Evolutionary conservation across 2,797 vertebrate genomes (phyloP), one percentile per base, ranked within the genome.

Genomic region (Gymnoscopelus microlampas): DNA sequence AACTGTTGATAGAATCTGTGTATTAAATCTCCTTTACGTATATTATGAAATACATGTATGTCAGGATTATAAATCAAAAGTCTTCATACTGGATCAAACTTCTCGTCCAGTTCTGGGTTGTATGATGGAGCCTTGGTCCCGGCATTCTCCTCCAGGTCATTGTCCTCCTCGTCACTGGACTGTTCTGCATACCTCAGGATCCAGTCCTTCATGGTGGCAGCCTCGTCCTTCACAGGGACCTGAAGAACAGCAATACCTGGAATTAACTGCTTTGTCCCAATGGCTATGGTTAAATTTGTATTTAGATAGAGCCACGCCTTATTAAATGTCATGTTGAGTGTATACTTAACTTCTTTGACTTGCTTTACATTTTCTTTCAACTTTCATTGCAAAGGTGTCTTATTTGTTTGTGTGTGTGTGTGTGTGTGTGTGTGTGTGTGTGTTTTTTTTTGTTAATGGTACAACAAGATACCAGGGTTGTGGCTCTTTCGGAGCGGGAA

Each of bases 131-230:
- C 47, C 48, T 72, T 87, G 24, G 89, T 89, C 29, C 69, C 86
- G 29, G 50, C 90, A 14, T 87, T 92, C 1, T 90, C 89, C 0
- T 94, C 94, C 79, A 80, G 94, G 86, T 85, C 95, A 88, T 74
- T 71, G 0, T 86, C 84, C 0, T 86, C 84, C 0, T 96, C 95
- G 64, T 96, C 94, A 60, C 93, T 95, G 71, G 95, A 93, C 60
- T 97, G 95, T 80, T 97, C 95, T 0, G 96, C 96, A 0, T 99
- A 99, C 32, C 65, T 93, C 66, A 99, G 90, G 80, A 99, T 99
- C 97, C 98, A 99, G 53, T 98, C 96, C 82, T 98, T 99, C 94
- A 99, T 83, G 73, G 84, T 95, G 6, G 92, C 77, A 51, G 92
- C 94, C 63, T 92, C 90, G 6, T 92, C 91, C 62, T 95, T 94